Evolutionary conservation across 1,140 invertebrate species (phyloP), one percentile per base, ranked within the genome.

Genomic region (Octopus bimaculoides): DNA sequence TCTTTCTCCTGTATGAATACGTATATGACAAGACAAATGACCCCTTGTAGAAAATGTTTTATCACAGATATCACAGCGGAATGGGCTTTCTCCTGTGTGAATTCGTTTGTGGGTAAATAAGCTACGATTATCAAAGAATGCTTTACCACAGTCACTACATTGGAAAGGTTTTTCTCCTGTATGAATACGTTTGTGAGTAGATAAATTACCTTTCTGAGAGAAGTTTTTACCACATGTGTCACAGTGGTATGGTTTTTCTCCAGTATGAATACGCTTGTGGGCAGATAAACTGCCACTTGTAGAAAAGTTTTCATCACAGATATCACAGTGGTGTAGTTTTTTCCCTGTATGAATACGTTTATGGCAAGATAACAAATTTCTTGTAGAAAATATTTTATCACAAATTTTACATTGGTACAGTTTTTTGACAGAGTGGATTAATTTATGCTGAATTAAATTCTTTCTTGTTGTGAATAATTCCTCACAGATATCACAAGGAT

Each of bases 251-350:
- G 77, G 77, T 26, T 69, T 78, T 26, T 78, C 77, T 17, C 77
- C 77, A 52, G 95, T 3, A 95, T 96, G 78, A 96, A 89, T 83
- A 54, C 83, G 79, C 66, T 83, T 82, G 79, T 89, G 88, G 54
- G 77, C 79, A 14, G 82, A 84, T 17, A 87, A 77, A 12, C 78
- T 77, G 52, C 82, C 80, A 12, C 74, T 80, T 56, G 78, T 78
- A 6, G 82, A 77, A 77, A 86, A 86, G n/a, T 75, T 76, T 52
- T 83, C 82, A 5, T 77, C 77, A 80, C 85, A 86, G 2, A 84
- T 17, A 10, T 79, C 74, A 77, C 85, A 86, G 17, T 71, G 66
- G 66, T n/a, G 26, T n/a, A 10, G 5, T 5, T 71, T 71, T 71
- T 71, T 71, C 26, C 17, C 26, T 20, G 8, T 17, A 4, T 71